Percentiles rank a stretch among this genome's conserved stretches.
phyloP scores from a whole-genome alignment of 2,113 vertebrate species.

The Talpa occidentalis region DNA sequence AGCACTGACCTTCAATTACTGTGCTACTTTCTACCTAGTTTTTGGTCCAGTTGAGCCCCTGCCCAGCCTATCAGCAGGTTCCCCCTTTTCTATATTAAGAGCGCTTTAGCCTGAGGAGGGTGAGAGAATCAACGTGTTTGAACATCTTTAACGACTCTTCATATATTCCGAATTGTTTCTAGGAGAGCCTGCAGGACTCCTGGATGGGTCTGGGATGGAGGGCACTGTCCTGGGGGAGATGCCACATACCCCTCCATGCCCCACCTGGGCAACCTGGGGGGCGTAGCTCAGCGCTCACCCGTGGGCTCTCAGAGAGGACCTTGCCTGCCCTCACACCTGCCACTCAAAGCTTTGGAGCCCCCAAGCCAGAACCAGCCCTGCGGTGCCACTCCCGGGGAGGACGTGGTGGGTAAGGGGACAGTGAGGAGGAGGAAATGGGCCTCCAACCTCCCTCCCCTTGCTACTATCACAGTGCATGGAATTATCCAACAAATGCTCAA shows the following conservation, averaged over 20 bases:
- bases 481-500: not conserved
- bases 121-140: not conserved
- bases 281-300: too few relatives aligned
- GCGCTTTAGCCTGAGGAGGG: not conserved
- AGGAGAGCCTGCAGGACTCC: too few relatives aligned
- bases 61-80: not conserved
- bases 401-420: fast-evolving
- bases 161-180: not conserved
- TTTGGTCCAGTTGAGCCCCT: not conserved
- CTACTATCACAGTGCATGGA: not conserved
- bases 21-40: not conserved
- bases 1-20: not conserved
- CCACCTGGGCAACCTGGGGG: too few relatives aligned
- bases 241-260: too few relatives aligned
- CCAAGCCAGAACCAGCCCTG: not conserved
- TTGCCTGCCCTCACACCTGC: too few relatives aligned
- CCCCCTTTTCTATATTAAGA: not conserved
- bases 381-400: not conserved
- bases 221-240: not conserved
- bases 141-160: not conserved
- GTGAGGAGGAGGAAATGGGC: not conserved
- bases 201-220: too few relatives aligned
- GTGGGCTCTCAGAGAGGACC: not conserved
- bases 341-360: too few relatives aligned
- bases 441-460: not conserved